Base-by-base conservation (phyloP, 1,140 invertebrate genomes). In the Neodiprion fabricii region DNA sequence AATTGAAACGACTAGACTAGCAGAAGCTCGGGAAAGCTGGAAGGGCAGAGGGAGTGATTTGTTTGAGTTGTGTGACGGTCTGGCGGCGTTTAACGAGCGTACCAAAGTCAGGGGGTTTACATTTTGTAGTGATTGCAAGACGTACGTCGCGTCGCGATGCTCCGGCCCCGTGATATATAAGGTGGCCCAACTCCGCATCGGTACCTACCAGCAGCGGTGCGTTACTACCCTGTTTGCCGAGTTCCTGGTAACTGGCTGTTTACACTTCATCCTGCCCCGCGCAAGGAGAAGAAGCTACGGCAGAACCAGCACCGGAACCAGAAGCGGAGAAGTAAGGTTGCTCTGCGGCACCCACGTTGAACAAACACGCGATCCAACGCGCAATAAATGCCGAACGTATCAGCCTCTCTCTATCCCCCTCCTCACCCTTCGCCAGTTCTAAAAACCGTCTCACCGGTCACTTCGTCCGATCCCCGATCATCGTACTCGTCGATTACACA, bases 121-220 rank as follows among this genome's bases (percentile, higher is more conserved):
- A 61, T 61, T 61, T 61, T 40, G 53, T 61, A 17, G 53, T 61
- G 53, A 61, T 61, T 61, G 53, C 53, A 61, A 61, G 53, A 61
- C 53, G 53, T 61, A 12, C 53, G 53, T 61, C 53, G 53, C 53
- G 53, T 40, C 28, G 28, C 11, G 53, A 17, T 40, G 28, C 28
- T 61, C 53, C 4, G 53, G 53, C 53, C n/a, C 28, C 28, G 17
- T 5, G 28, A 5, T 40, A 5, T 40, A 40, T 40, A 40, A 40
- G 28, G 28, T 40, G 28, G 28, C 28, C 28, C 28, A 40, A 40
- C 28, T 40, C 28, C 28, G 28, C 28, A 1, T 40, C 28, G 28
- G 50, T 10, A 14, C n/a, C 50, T 21, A 53, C 10, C 10, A 14
- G 50, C n/a, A 53, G 10, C 10, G n/a, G 50, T 53, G 50, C 50